These are phyloP conservation scores for Ceratitis capitata DNA, from an alignment of 1,140 invertebrate genomes.

Conservation along the genomic window DNA sequence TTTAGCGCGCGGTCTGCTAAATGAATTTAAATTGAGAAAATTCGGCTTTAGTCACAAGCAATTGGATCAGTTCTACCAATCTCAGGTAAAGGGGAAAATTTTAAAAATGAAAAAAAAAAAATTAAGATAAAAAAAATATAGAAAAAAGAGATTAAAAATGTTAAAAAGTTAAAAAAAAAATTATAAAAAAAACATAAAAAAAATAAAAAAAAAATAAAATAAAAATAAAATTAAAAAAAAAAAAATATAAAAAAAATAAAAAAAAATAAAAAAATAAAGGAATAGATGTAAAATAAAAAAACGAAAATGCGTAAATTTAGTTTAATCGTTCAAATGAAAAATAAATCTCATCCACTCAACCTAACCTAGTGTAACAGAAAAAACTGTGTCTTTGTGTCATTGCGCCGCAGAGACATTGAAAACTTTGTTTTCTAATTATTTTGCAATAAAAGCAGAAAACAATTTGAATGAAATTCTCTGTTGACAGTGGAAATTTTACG, in stretches of 20 bases:
- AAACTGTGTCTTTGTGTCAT: background rate
- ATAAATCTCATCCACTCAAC: too few species aligned
- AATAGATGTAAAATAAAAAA: too few species aligned
- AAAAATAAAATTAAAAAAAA: background rate
- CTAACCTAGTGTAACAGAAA: background rate
- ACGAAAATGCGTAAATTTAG: too few species aligned
- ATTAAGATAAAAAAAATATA: background rate
- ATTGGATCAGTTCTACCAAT: constrained; percentile 58
- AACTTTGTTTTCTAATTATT: too few species aligned
- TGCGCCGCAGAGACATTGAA: background rate
- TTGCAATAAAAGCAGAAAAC: too few species aligned
- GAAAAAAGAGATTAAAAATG: background rate
- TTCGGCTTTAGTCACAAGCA: constrained; percentile 57
- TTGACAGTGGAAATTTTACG: background rate
- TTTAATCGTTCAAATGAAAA: too few species aligned
- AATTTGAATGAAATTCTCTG: too few species aligned
- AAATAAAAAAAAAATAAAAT: background rate
- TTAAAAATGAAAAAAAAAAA: background rate
- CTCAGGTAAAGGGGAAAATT: constrained; percentile 56
- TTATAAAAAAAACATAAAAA: background rate
- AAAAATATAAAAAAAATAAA: too few species aligned
- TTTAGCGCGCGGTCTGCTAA: constrained; percentile 52
- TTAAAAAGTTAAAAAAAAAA: too few species aligned
- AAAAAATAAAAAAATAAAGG: too few species aligned
- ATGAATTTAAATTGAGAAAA: constrained; percentile 55